phyloP scores from a whole-genome alignment of 2,888 invertebrate species.

The Drosophila basisetae region DNA sequence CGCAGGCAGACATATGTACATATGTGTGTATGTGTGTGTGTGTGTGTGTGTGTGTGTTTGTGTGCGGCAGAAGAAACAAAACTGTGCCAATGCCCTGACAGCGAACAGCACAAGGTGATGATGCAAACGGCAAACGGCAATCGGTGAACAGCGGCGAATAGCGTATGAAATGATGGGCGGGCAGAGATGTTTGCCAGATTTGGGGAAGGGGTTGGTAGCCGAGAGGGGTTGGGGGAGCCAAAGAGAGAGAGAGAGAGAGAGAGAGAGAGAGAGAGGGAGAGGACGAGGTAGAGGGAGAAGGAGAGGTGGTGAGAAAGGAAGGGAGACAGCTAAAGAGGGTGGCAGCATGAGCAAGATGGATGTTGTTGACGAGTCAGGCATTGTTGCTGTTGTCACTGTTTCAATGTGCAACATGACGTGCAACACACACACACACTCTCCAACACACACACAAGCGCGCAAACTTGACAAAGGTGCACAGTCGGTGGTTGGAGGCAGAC shows the following conservation, averaged over 20 bases:
- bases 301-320: neutral
- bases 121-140: slow-evolving; percentile 67
- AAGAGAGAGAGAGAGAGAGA: neutral
- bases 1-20: slow-evolving; percentile 10
- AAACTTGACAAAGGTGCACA: slow-evolving; percentile 33
- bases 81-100: slow-evolving; percentile 84
- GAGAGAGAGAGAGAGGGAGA: slow-evolving; percentile 2
- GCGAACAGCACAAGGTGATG: slow-evolving; percentile 82
- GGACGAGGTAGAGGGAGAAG: neutral
- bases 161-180: slow-evolving; percentile 52
- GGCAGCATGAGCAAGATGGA: slow-evolving; percentile 8
- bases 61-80: slow-evolving; percentile 55
- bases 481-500: slow-evolving; percentile 43
- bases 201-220: neutral
- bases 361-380: slow-evolving; percentile 36
- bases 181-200: neutral
- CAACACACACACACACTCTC: slow-evolving; percentile 31
- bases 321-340: neutral
- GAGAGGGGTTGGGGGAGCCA: neutral
- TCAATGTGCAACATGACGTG: slow-evolving; percentile 58
- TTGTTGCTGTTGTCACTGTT: slow-evolving; percentile 35
- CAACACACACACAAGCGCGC: neutral
- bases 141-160: slow-evolving; percentile 21
- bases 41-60: slow-evolving; percentile 23
- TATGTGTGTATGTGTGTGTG: neutral